A percentile compares a stretch with the other conserved stretches of the same genome.
Conservation (phyloP, 2,113 vertebrate species). For the Gymnarchus niloticus region DNA sequence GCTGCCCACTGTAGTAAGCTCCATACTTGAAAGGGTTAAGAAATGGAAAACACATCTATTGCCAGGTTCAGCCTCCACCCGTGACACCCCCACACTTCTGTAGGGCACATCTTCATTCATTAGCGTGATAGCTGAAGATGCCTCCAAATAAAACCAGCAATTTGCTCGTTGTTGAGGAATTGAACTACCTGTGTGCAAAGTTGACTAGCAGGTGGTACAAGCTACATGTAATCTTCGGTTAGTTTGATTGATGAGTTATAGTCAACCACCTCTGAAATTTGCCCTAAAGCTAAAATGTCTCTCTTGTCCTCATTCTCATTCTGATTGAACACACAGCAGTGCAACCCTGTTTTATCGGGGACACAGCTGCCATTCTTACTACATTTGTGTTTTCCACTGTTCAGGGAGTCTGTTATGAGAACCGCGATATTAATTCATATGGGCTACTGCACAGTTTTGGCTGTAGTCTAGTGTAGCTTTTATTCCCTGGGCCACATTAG, state of each 20-base stretch:
- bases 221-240: not conserved
- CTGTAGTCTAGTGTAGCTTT: not conserved
- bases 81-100: conserved; percentile 53
- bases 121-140: conserved; percentile 43
- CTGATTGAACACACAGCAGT: too few relatives aligned
- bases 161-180: conserved; percentile 33
- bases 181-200: not conserved
- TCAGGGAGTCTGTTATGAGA: too few relatives aligned
- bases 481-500: not conserved
- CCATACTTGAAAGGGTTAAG: too few relatives aligned
- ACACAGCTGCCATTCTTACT: too few relatives aligned
- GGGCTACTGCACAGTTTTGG: not conserved
- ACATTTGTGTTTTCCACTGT: too few relatives aligned
- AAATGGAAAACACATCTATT: conserved; percentile 60
- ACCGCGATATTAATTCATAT: too few relatives aligned
- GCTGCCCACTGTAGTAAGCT: too few relatives aligned
- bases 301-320: not conserved
- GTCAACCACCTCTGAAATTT: not conserved
- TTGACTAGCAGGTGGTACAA: not conserved
- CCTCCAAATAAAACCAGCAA: conserved; percentile 63
- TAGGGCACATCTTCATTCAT: conserved; percentile 61
- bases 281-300: not conserved
- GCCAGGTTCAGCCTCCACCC: conserved; percentile 59
- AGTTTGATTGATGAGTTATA: not conserved
- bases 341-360: too few relatives aligned